Evolutionary conservation across 2,797 vertebrate genomes (phyloP).

Genomic region (Tangara arthus): DNA sequence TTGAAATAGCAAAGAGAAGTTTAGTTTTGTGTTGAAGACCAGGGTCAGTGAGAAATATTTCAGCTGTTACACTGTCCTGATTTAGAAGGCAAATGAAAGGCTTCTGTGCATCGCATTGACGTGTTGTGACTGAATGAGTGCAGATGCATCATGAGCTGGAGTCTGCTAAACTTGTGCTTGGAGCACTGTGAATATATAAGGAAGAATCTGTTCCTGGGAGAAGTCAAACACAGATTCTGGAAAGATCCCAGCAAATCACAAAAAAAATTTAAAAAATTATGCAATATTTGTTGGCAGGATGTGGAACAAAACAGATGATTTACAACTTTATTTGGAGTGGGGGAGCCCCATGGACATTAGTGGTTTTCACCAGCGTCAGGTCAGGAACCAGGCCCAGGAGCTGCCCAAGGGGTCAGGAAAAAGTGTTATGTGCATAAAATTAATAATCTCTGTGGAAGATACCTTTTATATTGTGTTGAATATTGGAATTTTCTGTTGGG

Average conservation of each 20-base stretch:
- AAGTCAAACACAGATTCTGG: background rate
- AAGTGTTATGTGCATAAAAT: background rate
- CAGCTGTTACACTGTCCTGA: background rate
- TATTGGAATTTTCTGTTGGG: background rate
- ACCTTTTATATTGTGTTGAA: background rate
- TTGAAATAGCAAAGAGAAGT: conserved; percentile 8
- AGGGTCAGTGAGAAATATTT: conserved; percentile 20
- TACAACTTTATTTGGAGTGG: background rate
- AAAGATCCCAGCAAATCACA: background rate
- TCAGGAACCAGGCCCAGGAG: background rate
- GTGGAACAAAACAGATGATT: background rate
- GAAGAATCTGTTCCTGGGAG: background rate
- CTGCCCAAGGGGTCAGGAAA: background rate
- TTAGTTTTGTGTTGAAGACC: conserved; percentile 1
- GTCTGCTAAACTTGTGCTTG: background rate
- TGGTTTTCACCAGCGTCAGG: background rate
- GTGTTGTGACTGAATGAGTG: background rate
- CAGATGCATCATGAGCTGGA: background rate
- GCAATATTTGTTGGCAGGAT: background rate
- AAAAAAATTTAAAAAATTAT: background rate
- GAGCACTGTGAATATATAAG: background rate
- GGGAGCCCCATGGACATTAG: background rate
- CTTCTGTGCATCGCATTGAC: background rate
- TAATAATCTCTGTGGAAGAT: background rate
- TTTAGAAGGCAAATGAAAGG: conserved; percentile 17